phyloP scores from a whole-genome alignment of 2,888 invertebrate genomes.

The Drosophila mimica region DNA sequence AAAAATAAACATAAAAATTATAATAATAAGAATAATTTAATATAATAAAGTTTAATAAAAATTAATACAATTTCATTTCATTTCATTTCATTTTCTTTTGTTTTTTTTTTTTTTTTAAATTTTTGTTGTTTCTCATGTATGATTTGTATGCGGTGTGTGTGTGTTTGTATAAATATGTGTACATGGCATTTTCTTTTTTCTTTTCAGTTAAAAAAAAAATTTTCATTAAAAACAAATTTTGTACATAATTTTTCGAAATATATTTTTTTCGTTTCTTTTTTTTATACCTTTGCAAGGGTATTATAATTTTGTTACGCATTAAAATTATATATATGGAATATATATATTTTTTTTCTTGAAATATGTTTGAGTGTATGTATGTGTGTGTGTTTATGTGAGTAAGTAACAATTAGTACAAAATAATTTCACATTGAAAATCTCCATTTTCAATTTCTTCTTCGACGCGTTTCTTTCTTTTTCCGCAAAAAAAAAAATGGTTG shows the following conservation, averaged over 20 bases:
- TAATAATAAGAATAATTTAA: conserved; percentile 79
- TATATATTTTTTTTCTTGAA: conserved; percentile 35
- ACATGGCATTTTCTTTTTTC: conserved; percentile 59
- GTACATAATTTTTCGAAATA: conserved; percentile 58
- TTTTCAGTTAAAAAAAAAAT: conserved; percentile 8
- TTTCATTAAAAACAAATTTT: conserved; percentile 56
- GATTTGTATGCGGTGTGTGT: conserved; percentile 38
- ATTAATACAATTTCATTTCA: conserved; percentile 75
- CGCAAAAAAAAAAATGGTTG: conserved; percentile 58
- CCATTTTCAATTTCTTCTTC: conserved; percentile 43
- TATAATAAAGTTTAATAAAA: conserved; percentile 73
- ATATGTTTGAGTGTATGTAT: conserved; percentile 35
- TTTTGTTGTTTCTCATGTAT: conserved; percentile 41
- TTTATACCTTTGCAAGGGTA: conserved; percentile 12
- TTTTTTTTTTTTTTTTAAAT: conserved; percentile 22
- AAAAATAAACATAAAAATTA: conserved; percentile 68
- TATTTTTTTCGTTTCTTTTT: conserved; percentile 26
- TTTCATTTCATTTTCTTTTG: conserved; percentile 44
- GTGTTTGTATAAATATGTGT: conserved; percentile 65
- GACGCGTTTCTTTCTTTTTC: conserved; percentile 23
- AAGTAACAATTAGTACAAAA: conserved; percentile 78
- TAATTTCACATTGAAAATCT: conserved; percentile 71
- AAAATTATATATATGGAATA: conserved; percentile 16
- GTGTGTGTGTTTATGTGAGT: conserved; percentile 54
- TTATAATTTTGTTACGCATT: conserved; percentile 6